A percentile compares a stretch with the other conserved stretches of the same genome.
These are phyloP conservation scores for Drosophila bipectinata DNA, from an alignment of 1,140 invertebrate genomes.

Conservation along the genomic window DNA sequence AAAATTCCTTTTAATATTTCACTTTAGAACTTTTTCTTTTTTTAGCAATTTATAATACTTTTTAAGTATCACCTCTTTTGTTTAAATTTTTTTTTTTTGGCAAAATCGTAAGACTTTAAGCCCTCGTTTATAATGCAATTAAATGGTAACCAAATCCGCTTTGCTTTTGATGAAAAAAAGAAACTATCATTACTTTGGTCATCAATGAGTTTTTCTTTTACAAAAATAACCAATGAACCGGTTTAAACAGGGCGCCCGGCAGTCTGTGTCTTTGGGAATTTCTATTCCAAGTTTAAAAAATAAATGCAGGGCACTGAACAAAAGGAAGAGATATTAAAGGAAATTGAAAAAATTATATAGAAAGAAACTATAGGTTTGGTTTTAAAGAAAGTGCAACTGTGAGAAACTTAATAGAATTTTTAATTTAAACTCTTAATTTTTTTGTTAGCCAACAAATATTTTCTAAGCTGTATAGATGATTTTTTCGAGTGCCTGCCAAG, in stretches of 20 bases:
- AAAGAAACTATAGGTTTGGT: background rate
- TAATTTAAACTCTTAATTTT: background rate
- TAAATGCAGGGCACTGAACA: background rate
- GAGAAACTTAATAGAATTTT: background rate
- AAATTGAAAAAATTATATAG: background rate
- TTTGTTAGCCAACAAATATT: background rate
- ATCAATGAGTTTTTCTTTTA: constrained; percentile 20
- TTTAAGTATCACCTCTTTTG: too few relatives aligned
- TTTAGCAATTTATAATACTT: too few relatives aligned
- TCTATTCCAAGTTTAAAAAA: constrained; percentile 7
- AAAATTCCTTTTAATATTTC: too few relatives aligned
- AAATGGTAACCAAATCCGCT: constrained; percentile 12
- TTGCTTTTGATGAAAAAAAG: background rate
- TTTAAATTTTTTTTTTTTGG: too few relatives aligned
- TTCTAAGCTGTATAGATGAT: background rate
- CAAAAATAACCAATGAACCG: constrained; percentile 19
- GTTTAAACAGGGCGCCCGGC: constrained; percentile 37
- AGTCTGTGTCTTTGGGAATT: constrained; percentile 28
- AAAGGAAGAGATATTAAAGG: background rate
- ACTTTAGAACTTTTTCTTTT: too few relatives aligned
- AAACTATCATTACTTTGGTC: constrained; percentile 1
- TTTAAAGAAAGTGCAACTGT: background rate
- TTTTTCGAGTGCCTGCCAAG: background rate
- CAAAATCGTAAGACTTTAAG: too few relatives aligned
- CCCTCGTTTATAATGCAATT: background rate